Evolutionary conservation across 2,113 vertebrate genomes (phyloP).

Genomic region (Argyrosomus japonicus): DNA sequence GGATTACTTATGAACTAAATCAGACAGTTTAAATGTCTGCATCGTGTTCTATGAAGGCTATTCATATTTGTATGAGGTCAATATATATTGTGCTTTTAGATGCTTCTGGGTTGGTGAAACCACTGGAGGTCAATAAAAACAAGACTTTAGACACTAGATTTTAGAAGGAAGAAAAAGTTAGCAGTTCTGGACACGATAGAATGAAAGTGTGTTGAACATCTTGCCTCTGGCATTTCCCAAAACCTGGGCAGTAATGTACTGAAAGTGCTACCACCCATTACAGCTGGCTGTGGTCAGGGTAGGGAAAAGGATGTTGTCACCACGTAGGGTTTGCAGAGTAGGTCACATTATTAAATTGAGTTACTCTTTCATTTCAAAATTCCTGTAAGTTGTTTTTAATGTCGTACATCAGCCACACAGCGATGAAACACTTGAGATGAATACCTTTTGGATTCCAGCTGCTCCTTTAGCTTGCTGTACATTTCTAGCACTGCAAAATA

Average conservation of each 20-base stretch:
- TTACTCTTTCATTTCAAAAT: background rate
- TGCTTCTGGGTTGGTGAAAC: too few species aligned
- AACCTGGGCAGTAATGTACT: background rate
- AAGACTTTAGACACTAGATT: too few species aligned
- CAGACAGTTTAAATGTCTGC: too few species aligned
- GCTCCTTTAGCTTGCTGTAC: conserved; percentile 99
- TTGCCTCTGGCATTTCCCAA: background rate
- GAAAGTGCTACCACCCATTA: too few species aligned
- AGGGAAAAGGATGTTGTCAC: background rate
- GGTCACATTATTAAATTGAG: too few species aligned
- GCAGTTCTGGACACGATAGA: too few species aligned
- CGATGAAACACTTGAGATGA: background rate
- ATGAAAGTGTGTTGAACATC: too few species aligned
- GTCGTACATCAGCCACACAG: background rate
- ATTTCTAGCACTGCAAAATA: conserved; percentile 94
- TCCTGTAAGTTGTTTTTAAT: background rate
- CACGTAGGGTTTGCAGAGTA: background rate
- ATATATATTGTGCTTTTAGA: too few species aligned
- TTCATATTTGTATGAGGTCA: too few species aligned
- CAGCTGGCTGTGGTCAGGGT: background rate
- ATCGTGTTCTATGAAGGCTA: too few species aligned
- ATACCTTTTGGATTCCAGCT: conserved; percentile 96
- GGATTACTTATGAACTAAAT: background rate
- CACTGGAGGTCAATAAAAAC: too few species aligned
- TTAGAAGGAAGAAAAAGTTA: too few species aligned